Evolutionary conservation across 2,113 vertebrate genomes (phyloP).

Genomic region (Sylvietta virens): DNA sequence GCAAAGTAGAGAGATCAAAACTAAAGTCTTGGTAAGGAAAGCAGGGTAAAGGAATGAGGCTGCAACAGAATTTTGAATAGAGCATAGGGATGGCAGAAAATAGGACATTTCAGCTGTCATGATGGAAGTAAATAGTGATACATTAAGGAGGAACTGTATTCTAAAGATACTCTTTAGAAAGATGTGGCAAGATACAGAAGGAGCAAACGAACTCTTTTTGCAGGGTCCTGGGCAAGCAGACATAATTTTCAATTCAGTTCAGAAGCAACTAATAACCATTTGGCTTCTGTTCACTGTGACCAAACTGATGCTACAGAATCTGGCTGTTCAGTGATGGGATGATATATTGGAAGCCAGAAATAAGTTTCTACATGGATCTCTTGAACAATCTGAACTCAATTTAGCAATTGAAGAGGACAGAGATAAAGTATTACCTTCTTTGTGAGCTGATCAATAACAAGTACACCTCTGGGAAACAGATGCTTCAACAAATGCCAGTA

Average conservation of each 20-base stretch:
- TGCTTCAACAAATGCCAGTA: neutral
- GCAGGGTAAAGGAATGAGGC: neutral
- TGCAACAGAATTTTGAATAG: neutral
- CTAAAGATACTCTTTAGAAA: neutral
- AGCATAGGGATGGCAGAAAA: neutral
- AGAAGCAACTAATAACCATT: constrained; percentile 20
- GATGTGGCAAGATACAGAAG: neutral
- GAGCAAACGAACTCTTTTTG: neutral
- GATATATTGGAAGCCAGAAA: constrained; percentile 49
- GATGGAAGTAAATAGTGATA: neutral
- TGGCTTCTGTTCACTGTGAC: constrained; percentile 18
- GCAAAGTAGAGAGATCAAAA: neutral
- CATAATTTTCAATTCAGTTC: constrained; percentile 13
- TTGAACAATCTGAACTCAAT: constrained; percentile 49
- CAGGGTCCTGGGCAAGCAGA: constrained; percentile 17
- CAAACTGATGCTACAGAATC: constrained; percentile 35
- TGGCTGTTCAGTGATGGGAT: neutral
- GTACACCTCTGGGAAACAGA: constrained; percentile 41
- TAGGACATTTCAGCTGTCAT: neutral
- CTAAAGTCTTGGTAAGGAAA: neutral
- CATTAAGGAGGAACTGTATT: neutral
- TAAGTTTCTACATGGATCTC: constrained; percentile 38
- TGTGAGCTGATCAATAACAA: constrained; percentile 40
- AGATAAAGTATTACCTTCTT: constrained; percentile 34
- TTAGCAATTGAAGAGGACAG: constrained; percentile 45